Evolutionary conservation across 2,113 vertebrate genomes (phyloP), one percentile per base, ranked within the genome.

Genomic region (Lampris incognitus): DNA sequence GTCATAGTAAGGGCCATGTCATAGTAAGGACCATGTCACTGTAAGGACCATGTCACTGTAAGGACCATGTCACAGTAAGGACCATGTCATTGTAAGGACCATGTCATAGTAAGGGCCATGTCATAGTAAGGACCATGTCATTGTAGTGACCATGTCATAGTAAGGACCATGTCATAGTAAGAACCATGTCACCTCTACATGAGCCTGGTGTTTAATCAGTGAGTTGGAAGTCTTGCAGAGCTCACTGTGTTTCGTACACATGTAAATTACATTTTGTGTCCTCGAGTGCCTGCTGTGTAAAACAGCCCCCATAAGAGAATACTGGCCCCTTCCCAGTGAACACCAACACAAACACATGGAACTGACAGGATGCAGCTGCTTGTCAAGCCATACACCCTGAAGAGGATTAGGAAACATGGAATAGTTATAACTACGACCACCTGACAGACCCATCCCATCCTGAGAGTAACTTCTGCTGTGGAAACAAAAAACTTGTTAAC

Each of bases 161-260:
- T 24, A 24, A 24, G 24, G 24, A 24, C 24, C 24, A 24, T 24
- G 24, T 24, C 24, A 24, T 24, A 24, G 24, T 24, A 24, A 24
- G 24, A 24, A 24, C 24, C 24, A 24, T 24, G 24, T 24, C 24
- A 24, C 24, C 24, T 24, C 24, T 24, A 24, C 24, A 24, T 24
- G 24, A 24, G 24, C 24, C 24, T 24, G 24, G 24, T 24, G 24
- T 24, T 6, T 36, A 6, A 57, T 57, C 24, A 36, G 6, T 57
- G n/a, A 57, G 24, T 57, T 2, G 10, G 5, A 57, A 74, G 55
- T n/a, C 66, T 40, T 48, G 0, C 1, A 6, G 48, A 80, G 70
- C 81, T 83, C 60, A 74, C 36, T 1, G 9, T 71, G 57, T 82
- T 87, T 82, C 76, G 67, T 61, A 74, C 6, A 72, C 83, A 78